These are phyloP conservation scores for Coptodon rendalli DNA, from an alignment of 2,113 vertebrate species.

Conservation along the genomic window DNA sequence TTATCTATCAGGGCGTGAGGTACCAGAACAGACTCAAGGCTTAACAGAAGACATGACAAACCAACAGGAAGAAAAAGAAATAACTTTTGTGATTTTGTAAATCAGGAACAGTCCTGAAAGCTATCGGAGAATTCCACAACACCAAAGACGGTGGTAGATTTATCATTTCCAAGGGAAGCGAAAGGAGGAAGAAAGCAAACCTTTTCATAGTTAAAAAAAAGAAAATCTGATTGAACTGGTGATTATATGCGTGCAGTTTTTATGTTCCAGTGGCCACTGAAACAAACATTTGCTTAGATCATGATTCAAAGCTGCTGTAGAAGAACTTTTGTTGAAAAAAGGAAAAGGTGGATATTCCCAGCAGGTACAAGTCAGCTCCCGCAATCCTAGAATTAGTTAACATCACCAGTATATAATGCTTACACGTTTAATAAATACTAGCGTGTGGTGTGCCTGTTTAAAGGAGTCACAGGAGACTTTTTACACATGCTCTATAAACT, in stretches of 20 bases:
- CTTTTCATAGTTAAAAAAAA: neutral
- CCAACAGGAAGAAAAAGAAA: neutral
- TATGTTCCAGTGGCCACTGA: neutral
- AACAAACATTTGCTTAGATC: neutral
- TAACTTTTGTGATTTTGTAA: neutral
- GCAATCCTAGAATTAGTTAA: neutral
- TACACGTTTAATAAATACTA: neutral
- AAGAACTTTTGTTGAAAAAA: neutral
- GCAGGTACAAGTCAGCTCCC: neutral
- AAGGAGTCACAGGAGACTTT: neutral
- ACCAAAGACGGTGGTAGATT: neutral
- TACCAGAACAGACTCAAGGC: neutral
- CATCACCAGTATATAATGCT: neutral
- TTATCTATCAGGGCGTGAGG: neutral
- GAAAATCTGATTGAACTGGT: neutral
- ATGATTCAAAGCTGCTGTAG: neutral
- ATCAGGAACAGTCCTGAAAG: neutral
- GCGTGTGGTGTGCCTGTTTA: accelerated
- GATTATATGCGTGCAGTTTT: neutral
- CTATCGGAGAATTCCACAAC: neutral
- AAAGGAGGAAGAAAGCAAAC: neutral
- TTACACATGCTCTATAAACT: neutral
- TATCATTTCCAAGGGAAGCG: accelerated
- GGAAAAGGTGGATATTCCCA: neutral
- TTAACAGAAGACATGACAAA: neutral